Conservation (phyloP, 2,888 invertebrate genomes). For the Diaphora mendica region DNA sequence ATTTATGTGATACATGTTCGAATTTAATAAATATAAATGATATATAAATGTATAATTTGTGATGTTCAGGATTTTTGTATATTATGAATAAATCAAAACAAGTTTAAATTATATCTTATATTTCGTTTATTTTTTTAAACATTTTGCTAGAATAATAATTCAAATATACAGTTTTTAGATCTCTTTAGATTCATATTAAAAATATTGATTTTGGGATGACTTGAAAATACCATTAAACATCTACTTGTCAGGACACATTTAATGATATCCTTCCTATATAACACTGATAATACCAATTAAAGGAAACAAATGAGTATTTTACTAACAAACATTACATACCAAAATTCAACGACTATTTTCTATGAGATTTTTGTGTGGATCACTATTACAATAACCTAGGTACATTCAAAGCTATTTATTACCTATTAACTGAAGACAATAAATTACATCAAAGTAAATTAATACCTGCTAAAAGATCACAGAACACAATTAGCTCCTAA, state of each 20-base stretch:
- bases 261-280: constrained; percentile 4
- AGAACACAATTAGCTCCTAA: constrained; percentile 59
- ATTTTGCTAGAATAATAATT: constrained; percentile 13
- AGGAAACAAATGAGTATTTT: neutral
- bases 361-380: neutral
- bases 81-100: constrained; percentile 60
- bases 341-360: neutral
- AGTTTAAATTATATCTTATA: constrained; percentile 32
- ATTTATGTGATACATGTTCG: constrained; percentile 37
- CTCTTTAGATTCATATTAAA: constrained; percentile 24
- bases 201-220: constrained; percentile 18
- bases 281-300: constrained; percentile 4
- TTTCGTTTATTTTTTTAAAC: constrained; percentile 25
- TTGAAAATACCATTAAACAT: constrained; percentile 18
- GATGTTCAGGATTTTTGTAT: constrained; percentile 47
- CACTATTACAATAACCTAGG: constrained; percentile 11
- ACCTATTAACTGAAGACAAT: constrained; percentile 41
- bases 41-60: constrained; percentile 32
- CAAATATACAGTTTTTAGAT: constrained; percentile 34
- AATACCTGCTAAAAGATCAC: constrained; percentile 67
- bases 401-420: constrained; percentile 27
- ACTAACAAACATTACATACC: neutral
- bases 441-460: constrained; percentile 50
- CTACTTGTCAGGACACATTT: constrained; percentile 6
- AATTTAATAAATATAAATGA: constrained; percentile 16